Evolutionary conservation across 2,888 invertebrate genomes (phyloP).

Genomic region (Epistrophella euchroma): DNA sequence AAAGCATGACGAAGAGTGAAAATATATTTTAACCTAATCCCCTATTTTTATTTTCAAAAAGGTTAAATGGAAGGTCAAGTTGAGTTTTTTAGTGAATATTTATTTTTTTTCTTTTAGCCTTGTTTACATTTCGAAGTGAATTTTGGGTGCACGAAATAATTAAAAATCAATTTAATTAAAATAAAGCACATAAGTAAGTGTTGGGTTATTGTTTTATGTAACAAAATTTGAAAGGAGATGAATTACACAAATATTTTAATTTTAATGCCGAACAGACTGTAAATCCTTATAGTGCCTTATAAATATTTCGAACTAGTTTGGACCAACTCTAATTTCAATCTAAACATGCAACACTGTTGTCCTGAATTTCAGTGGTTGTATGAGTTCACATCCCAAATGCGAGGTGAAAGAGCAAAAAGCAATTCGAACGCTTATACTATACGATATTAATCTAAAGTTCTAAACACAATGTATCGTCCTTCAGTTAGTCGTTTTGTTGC

Average conservation of each 20-base stretch:
- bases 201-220: too few species aligned
- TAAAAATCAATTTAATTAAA: too few species aligned
- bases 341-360: constrained; percentile 39
- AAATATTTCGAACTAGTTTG: background rate
- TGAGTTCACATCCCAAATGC: background rate
- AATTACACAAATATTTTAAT: too few species aligned
- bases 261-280: background rate
- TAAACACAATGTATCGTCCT: constrained; percentile 33
- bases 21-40: too few species aligned
- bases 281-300: background rate
- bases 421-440: constrained; percentile 20
- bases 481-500: background rate
- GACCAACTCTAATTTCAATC: background rate
- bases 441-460: constrained; percentile 46
- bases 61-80: too few species aligned
- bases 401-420: constrained; percentile 47
- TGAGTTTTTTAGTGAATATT: too few species aligned
- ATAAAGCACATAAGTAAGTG: too few species aligned
- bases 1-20: too few species aligned
- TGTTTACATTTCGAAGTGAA: too few species aligned
- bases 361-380: constrained; percentile 37
- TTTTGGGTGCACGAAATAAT: too few species aligned
- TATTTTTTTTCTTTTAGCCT: too few species aligned
- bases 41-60: too few species aligned
- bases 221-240: background rate